Evolutionary conservation across 2,797 vertebrate genomes (phyloP).

Genomic region (Anolis apletophallus): DNA sequence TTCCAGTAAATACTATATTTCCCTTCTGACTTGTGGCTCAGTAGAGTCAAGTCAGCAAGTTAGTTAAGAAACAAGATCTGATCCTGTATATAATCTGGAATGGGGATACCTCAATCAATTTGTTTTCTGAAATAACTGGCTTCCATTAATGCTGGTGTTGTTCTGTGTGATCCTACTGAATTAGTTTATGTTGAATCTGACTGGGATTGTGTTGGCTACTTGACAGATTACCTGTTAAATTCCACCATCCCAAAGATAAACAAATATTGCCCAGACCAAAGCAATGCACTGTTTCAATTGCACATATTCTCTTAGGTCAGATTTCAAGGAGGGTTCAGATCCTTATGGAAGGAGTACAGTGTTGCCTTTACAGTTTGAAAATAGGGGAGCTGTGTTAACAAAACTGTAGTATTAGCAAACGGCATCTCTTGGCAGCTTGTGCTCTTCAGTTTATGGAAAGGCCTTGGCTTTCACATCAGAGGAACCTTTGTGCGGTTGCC

Average conservation of each 20-base stretch:
- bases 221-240: background rate
- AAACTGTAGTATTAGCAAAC: conserved; percentile 48
- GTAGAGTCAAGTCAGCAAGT: background rate
- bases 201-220: background rate
- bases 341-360: conserved; percentile 31
- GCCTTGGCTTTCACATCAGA: conserved; percentile 67
- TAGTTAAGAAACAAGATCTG: background rate
- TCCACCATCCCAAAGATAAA: background rate
- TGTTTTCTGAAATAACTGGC: conserved; percentile 23
- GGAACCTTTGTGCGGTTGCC: conserved; percentile 66
- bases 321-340: conserved; percentile 36
- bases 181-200: conserved; percentile 21
- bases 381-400: conserved; percentile 46
- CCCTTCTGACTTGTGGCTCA: background rate
- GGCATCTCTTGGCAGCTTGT: conserved; percentile 59
- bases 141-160: conserved; percentile 11
- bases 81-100: background rate
- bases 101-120: too few relatives aligned
- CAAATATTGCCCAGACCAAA: background rate
- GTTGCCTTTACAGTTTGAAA: conserved; percentile 44
- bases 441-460: conserved; percentile 56
- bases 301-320: background rate
- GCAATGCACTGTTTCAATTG: conserved; percentile 25
- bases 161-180: background rate
- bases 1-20: background rate